Percentiles rank a stretch among this genome's conserved stretches.
Conservation (phyloP, 2,888 invertebrate species). For the Alloplasta piceator region DNA sequence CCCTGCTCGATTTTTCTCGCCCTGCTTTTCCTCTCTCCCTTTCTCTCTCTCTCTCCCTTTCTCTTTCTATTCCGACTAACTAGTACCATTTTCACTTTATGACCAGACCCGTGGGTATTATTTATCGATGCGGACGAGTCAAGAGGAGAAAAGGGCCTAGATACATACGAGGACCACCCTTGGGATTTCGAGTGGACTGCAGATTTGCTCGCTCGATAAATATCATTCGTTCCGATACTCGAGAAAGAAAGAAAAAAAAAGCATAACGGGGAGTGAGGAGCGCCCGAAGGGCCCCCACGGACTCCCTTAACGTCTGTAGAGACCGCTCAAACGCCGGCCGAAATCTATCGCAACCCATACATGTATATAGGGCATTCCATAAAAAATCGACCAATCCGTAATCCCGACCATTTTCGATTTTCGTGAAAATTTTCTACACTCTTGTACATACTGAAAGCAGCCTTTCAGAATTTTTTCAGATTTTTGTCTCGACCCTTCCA, state of each 20-base stretch:
- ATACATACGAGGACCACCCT: constrained; percentile 79
- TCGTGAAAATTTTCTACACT: too few relatives aligned
- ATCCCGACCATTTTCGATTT: too few relatives aligned
- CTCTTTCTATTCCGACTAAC: constrained; percentile 55
- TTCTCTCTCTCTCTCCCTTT: constrained; percentile 31
- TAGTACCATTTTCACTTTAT: constrained; percentile 76
- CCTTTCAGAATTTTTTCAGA: too few relatives aligned
- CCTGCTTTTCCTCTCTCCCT: constrained; percentile 38
- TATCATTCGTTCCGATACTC: constrained; percentile 83
- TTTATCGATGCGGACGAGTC: constrained; percentile 73
- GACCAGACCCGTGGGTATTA: constrained; percentile 74
- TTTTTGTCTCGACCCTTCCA: too few relatives aligned
- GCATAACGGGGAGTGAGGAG: constrained; percentile 65
- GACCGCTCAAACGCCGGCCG: constrained; percentile 44
- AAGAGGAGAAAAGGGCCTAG: constrained; percentile 54
- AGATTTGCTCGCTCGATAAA: constrained; percentile 82
- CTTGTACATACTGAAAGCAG: too few relatives aligned
- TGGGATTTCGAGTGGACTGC: constrained; percentile 80
- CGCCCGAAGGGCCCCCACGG: constrained; percentile 66
- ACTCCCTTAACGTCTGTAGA: constrained; percentile 35
- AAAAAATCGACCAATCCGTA: too few relatives aligned
- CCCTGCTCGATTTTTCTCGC: constrained; percentile 10
- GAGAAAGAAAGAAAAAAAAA: constrained; percentile 63
- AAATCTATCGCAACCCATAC: constrained; percentile 23
- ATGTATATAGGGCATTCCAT: too few relatives aligned